These are phyloP conservation scores for Neosilurus mollespiculum DNA, from an alignment of 2,797 vertebrate genomes.

Conservation along the genomic window DNA sequence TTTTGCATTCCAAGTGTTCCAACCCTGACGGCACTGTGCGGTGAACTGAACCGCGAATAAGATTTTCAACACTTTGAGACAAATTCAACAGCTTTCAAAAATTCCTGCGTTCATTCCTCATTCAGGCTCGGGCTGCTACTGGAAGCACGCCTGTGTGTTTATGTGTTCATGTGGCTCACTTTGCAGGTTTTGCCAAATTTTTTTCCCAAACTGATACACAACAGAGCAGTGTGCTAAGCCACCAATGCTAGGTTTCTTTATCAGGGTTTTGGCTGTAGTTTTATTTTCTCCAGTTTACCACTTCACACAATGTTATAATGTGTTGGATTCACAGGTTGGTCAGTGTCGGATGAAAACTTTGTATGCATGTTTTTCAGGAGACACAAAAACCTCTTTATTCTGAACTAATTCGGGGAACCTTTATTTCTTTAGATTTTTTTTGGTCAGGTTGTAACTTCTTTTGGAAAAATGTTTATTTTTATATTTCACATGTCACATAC, in stretches of 20 bases:
- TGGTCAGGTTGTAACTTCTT: too few relatives aligned
- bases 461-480: too few relatives aligned
- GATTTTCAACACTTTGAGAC: neutral
- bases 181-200: neutral
- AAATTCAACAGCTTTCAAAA: conserved; percentile 5
- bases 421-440: too few relatives aligned
- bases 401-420: too few relatives aligned
- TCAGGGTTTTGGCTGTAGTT: neutral
- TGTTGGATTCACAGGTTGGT: neutral
- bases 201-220: neutral
- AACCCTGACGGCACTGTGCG: neutral
- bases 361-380: too few relatives aligned
- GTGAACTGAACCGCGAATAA: neutral
- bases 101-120: neutral
- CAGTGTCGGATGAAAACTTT: too few relatives aligned
- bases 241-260: neutral
- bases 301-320: neutral
- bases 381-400: too few relatives aligned
- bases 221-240: neutral
- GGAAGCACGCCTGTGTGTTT: neutral
- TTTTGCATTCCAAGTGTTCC: neutral
- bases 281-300: neutral
- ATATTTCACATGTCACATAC: too few relatives aligned
- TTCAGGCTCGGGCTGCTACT: too few relatives aligned
- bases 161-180: neutral